Percentiles rank a stretch among this genome's conserved stretches.
phyloP scores from a whole-genome alignment of 2,113 vertebrate species.

The Oreochromis aureus region DNA sequence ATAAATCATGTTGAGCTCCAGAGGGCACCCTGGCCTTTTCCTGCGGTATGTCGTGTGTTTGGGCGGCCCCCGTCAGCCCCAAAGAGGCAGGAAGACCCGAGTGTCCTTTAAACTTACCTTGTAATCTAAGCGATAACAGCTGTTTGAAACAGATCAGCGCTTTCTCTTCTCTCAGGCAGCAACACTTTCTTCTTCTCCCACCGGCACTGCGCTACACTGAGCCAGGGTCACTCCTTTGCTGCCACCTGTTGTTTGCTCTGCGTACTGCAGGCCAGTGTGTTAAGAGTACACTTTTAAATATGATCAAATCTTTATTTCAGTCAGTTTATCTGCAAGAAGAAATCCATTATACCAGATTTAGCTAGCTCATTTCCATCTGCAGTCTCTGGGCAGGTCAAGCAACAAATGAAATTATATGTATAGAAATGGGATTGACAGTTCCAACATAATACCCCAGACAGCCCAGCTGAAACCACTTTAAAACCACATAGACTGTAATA shows the following conservation, averaged over 20 bases:
- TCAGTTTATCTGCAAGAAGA: neutral
- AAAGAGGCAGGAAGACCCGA: neutral
- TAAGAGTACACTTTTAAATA: neutral
- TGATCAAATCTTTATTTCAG: neutral
- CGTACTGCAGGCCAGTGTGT: neutral
- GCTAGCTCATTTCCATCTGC: neutral
- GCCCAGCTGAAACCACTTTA: neutral
- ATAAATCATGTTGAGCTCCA: neutral
- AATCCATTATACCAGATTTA: neutral
- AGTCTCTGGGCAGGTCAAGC: neutral
- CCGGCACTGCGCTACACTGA: no score
- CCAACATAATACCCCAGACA: neutral
- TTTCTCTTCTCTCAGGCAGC: neutral
- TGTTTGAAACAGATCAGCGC: neutral
- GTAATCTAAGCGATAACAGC: neutral
- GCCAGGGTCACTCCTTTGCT: neutral
- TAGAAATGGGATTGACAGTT: neutral
- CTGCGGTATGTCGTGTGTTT: neutral
- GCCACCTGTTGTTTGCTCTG: neutral
- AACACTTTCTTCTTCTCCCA: conserved; percentile 7
- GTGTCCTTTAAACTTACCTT: neutral
- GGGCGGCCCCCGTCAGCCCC: neutral
- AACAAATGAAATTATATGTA: neutral
- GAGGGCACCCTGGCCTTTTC: neutral
- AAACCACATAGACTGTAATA: neutral